Evolutionary conservation across 2,888 invertebrate genomes (phyloP), one percentile per base, ranked within the genome.

Genomic region (Tachina lurida): DNA sequence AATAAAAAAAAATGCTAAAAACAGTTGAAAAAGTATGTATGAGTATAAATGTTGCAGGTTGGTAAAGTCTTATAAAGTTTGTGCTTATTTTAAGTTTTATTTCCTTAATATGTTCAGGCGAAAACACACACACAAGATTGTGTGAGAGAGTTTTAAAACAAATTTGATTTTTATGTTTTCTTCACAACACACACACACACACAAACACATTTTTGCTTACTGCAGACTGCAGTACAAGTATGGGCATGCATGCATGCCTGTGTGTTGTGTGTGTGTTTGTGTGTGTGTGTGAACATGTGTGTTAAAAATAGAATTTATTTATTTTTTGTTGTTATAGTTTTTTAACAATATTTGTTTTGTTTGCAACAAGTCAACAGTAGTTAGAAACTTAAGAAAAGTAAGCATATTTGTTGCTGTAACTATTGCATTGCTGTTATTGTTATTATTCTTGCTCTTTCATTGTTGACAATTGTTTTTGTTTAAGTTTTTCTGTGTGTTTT

Each of bases 321-420:
- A 47, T 15, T 43, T 80, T 13, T 63, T 68, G 54, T 43, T 68
- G 43, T n/a, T 70, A 13, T 43, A 54, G 31, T 78, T 75, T 85
- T 74, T 73, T 70, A 85, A 85, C 79, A 80, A 83, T 83, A 71
- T 86, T 80, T 86, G 83, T 83, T 83, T 84, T 81, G 81, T 87
- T 84, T 82, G 87, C 84, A 84, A 87, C 84, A 82, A 87, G 79
- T 82, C 84, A 79, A 79, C 82, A 82, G 75, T 86, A 84, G 82
- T 82, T 87, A 75, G 81, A 84, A 82, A 80, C 56, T 80, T 58
- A 73, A 77, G 65, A 81, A 79, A 60, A 75, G 76, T 73, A 81
- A 75, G 45, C 74, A 82, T 78, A 75, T 82, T 82, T 87, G 65
- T 87, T 75, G 77, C 75, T 65, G 62, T 63, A 75, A 68, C 74